Evolutionary conservation across 2,797 vertebrate genomes (phyloP), one percentile per base, ranked within the genome.

Genomic region (Micropoecilia bifurca): DNA sequence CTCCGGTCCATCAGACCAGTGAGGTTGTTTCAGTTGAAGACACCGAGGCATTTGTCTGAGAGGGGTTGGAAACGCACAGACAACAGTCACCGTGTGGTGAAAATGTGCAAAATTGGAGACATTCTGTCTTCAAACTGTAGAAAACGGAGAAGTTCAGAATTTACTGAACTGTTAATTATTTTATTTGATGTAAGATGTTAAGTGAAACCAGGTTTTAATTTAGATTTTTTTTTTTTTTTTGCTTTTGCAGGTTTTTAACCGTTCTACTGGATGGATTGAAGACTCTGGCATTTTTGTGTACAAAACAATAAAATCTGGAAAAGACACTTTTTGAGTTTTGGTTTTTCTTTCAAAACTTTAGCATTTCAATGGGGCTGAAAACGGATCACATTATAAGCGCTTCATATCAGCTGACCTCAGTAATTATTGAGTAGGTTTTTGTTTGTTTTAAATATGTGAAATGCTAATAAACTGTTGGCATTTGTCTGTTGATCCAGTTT

Each of bases 21-120:
- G 82, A 76, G 90, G 92, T 88, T 91, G 45, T 86, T 71, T 69
- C 79, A 9, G 14, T 95, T 98, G 93, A 95, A 93, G 97, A 98
- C 93, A 93, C 95, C 1, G 97, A 99, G 97, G 97, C 97, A 98
- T 99, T 98, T 98, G 97, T 99, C 98, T 99, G 98, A 99, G 98
- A 97, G 97, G 97, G 96, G 93, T 75, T 14, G 6, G 79, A 45
- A 9, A 55, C 22, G 25, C 55, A 57, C 55, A 28, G 28, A 6
- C 13, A 12, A 28, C 4, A n/a, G 55, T 10, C n/a, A 12, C 25
- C 4, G 4, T 14, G 55, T 57, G 55, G 28, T 28, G 10, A 14
- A 55, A 55, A 55, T 12, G 9, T 55, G 53, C 25, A n/a, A n/a
- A 63, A 33, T 8, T 8, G 2, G 28, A 33, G 6, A 14, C 14